Base-by-base conservation (phyloP, 92 coral and sea anemone genomes). In the Chrysogorgia sp. region DNA sequence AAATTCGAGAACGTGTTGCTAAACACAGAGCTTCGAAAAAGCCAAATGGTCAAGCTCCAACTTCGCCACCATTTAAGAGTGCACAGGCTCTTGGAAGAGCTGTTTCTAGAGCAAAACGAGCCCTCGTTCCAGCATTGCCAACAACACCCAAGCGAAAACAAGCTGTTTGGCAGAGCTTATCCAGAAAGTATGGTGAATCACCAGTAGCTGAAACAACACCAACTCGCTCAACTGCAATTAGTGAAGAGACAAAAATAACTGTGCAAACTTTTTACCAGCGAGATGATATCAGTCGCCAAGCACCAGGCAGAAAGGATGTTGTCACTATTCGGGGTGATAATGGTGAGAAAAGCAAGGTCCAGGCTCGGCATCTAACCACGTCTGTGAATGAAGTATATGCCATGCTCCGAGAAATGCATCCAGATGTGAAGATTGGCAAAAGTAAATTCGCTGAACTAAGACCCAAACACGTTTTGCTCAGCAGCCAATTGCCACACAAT, bases 121-220 rank as follows among this genome's bases (percentile, higher is more conserved):
- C n/a, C n/a, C n/a, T n/a, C n/a, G n/a, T n/a, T n/a, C n/a, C n/a
- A n/a, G n/a, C n/a, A n/a, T n/a, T n/a, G n/a, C n/a, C n/a, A n/a
- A n/a, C n/a, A n/a, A n/a, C n/a, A n/a, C n/a, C n/a, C n/a, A n/a
- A n/a, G n/a, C n/a, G n/a, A n/a, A n/a, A n/a, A n/a, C n/a, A n/a
- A n/a, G n/a, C 82, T 60, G 82, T 43, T 43, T 43, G 50, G 50
- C 50, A 43, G 17, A 43, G 10, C 50, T 43, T 43, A 43, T 43
- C 50, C 17, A 74, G n/a, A n/a, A n/a, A n/a, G 60, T 77, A 69
- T 77, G 82, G 62, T 77, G 35, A 67, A 57, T 77, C 74, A 77
- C 82, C 82, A 61, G 74, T 61, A 40, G 74, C 66, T 28, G 64
- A n/a, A n/a, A n/a, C n/a, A n/a, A n/a, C n/a, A n/a, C n/a, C n/a